phyloP scores from a whole-genome alignment of 2,888 invertebrate species.

The Aplocera efformata region DNA sequence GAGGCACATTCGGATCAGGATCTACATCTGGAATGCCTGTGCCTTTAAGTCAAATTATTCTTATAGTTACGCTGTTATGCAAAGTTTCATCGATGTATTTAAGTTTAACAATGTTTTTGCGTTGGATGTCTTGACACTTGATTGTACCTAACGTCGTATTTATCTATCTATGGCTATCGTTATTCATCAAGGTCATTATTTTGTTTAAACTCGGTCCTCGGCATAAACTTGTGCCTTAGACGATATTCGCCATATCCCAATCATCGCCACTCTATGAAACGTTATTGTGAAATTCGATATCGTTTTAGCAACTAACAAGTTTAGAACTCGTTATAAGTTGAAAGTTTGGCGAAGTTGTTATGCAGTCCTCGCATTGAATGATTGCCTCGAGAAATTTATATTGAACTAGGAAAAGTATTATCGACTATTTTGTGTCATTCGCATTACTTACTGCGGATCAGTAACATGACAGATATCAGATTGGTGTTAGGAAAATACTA shows the following conservation, averaged over 20 bases:
- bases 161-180: constrained; percentile 22
- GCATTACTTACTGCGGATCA: too few species aligned
- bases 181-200: constrained; percentile 22
- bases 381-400: not conserved
- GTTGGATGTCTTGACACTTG: constrained; percentile 2
- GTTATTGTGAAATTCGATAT: constrained; percentile 5
- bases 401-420: constrained; percentile 19
- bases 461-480: too few species aligned
- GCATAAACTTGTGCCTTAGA: constrained; percentile 17
- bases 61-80: too few species aligned
- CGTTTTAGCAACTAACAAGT: constrained; percentile 4
- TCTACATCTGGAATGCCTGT: too few species aligned
- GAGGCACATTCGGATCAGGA: constrained; percentile 1
- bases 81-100: too few species aligned
- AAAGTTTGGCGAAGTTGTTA: not conserved
- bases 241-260: too few species aligned
- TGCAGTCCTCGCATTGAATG: constrained; percentile 2
- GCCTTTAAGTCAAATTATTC: too few species aligned
- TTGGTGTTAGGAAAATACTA: too few species aligned
- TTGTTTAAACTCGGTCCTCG: constrained; percentile 13
- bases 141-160: constrained; percentile 14
- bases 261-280: too few species aligned
- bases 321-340: constrained; percentile 10
- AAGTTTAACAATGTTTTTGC: not conserved
- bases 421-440: too few species aligned